A percentile compares a stretch with the other conserved stretches of the same genome.
Evolutionary conservation across 2,797 vertebrate species (phyloP).

Genomic region (Cyclura pinguis): DNA sequence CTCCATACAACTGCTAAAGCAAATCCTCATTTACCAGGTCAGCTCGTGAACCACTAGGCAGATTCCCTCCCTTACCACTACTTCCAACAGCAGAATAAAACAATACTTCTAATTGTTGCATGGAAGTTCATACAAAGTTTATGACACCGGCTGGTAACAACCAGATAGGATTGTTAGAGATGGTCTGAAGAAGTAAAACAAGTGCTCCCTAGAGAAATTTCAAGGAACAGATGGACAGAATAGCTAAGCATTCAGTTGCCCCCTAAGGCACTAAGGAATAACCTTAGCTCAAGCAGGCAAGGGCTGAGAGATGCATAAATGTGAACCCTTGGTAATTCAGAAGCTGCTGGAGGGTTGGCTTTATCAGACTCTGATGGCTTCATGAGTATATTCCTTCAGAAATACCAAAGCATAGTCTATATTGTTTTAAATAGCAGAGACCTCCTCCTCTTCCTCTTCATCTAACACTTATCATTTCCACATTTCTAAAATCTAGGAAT

Average conservation of each 20-base stretch:
- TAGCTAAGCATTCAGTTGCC: conserved; percentile 66
- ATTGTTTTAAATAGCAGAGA: background rate
- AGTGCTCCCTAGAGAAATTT: conserved; percentile 71
- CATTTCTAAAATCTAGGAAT: background rate
- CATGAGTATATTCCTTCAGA: conserved; percentile 33
- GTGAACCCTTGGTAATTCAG: background rate
- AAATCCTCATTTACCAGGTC: conserved; percentile 59
- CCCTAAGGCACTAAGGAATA: conserved; percentile 66
- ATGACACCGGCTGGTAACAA: conserved; percentile 71
- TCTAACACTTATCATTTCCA: background rate
- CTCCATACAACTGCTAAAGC: conserved; percentile 51
- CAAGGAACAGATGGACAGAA: conserved; percentile 74
- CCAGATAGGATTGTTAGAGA: conserved; percentile 73
- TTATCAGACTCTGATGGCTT: conserved; percentile 28
- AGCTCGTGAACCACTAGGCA: conserved; percentile 68
- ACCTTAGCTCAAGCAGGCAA: conserved; percentile 68
- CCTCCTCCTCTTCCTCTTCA: no score
- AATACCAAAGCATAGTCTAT: conserved; percentile 12
- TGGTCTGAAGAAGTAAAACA: conserved; percentile 66
- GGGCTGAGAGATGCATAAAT: conserved; percentile 67
- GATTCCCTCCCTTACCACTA: conserved; percentile 63
- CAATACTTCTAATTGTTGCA: conserved; percentile 67
- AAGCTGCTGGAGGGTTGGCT: background rate
- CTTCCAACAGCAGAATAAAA: conserved; percentile 66
- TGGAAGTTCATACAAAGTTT: conserved; percentile 75